Conservation (phyloP, 2,113 vertebrate species). For the Tichodroma muraria region DNA sequence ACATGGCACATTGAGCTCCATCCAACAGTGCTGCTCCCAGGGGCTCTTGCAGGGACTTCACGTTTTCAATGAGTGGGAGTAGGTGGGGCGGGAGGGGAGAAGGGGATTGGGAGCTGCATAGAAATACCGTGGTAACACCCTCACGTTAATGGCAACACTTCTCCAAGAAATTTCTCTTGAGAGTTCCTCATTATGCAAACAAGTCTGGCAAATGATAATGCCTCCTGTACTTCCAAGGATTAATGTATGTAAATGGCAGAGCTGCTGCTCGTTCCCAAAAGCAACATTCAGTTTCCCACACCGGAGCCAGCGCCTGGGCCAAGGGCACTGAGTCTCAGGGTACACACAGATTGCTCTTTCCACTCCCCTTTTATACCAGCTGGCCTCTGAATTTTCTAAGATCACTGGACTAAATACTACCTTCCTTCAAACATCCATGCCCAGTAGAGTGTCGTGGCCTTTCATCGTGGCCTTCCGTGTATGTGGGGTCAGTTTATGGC, state of each 20-base stretch:
- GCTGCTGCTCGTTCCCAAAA: neutral
- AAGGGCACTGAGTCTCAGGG: neutral
- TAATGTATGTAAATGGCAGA: conserved; percentile 45
- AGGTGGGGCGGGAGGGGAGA: neutral
- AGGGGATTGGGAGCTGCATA: neutral
- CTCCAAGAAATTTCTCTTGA: conserved; percentile 34
- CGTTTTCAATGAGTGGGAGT: neutral
- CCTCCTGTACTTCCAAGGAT: conserved; percentile 33
- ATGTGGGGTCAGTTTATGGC: neutral
- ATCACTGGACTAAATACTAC: neutral
- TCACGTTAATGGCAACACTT: neutral
- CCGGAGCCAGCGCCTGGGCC: neutral
- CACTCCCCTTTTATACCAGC: neutral
- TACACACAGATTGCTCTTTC: neutral
- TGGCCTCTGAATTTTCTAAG: neutral
- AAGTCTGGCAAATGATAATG: conserved; percentile 48
- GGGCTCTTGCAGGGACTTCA: neutral
- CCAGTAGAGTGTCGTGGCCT: accelerated
- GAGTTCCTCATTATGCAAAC: conserved; percentile 56
- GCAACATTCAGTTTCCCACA: neutral
- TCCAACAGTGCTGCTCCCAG: neutral
- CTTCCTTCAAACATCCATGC: neutral
- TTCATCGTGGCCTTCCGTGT: accelerated
- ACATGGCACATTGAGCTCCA: neutral
- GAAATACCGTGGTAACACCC: neutral